Conservation (phyloP, 2,888 invertebrate species). For the Drosophila prostipennis region DNA sequence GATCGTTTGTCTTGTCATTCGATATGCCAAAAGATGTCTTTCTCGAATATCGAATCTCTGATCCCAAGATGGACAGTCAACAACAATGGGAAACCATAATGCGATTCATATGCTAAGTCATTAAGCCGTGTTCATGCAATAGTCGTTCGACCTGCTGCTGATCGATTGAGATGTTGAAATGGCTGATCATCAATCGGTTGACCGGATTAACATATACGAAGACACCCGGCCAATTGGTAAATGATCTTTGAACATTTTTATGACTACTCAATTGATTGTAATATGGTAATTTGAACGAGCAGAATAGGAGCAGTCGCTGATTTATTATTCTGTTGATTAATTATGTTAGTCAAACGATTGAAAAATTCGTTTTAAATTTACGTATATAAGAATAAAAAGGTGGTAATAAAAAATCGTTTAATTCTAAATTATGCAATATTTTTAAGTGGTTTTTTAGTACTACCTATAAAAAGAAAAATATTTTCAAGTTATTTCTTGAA, state of each 20-base stretch:
- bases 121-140: slow-evolving; percentile 16
- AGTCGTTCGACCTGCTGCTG: slow-evolving; percentile 12
- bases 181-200: slow-evolving; percentile 34
- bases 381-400: no score
- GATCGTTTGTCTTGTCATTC: slow-evolving; percentile 38
- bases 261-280: slow-evolving; percentile 37
- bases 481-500: no score
- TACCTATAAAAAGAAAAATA: no score
- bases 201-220: slow-evolving; percentile 13
- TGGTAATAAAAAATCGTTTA: no score
- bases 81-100: slow-evolving; percentile 24
- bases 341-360: neutral
- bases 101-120: slow-evolving; percentile 47
- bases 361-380: slow-evolving; percentile 1
- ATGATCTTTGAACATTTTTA: slow-evolving; percentile 31
- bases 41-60: slow-evolving; percentile 37
- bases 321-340: slow-evolving; percentile 16
- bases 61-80: slow-evolving; percentile 40
- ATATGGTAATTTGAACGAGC: slow-evolving; percentile 29
- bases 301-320: slow-evolving; percentile 20
- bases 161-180: slow-evolving; percentile 45
- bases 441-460: neutral
- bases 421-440: neutral
- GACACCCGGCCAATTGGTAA: slow-evolving; percentile 22
- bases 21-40: slow-evolving; percentile 30